phyloP scores from a whole-genome alignment of 2,113 vertebrate genomes.

The Cnemophilus loriae region DNA sequence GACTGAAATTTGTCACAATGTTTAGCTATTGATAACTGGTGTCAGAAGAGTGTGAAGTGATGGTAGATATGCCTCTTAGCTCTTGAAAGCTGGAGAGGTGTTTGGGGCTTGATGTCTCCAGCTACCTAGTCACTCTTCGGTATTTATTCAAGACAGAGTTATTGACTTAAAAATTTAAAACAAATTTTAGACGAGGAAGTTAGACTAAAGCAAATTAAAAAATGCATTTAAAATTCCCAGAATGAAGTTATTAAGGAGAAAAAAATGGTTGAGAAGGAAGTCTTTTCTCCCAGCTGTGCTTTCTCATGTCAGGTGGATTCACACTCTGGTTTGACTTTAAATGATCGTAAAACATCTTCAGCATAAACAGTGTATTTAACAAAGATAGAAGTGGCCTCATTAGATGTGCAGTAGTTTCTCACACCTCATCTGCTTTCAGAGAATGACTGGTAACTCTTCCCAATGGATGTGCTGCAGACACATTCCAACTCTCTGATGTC shows the following conservation, averaged over 20 bases:
- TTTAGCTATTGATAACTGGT: background rate
- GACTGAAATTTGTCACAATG: background rate
- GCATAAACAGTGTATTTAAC: slow-evolving; percentile 29
- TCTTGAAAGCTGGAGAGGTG: background rate
- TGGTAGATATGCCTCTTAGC: background rate
- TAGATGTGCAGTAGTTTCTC: slow-evolving; percentile 27
- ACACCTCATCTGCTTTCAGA: slow-evolving; percentile 37
- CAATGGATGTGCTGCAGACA: slow-evolving; percentile 13
- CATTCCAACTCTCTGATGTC: slow-evolving; percentile 42
- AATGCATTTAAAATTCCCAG: background rate
- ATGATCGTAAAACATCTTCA: background rate
- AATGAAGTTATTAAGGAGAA: background rate
- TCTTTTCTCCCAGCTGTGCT: slow-evolving; percentile 15
- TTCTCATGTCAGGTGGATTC: slow-evolving; percentile 46
- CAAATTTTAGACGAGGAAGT: background rate
- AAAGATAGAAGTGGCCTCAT: slow-evolving; percentile 24
- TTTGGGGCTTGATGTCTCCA: background rate
- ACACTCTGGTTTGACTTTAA: slow-evolving; percentile 21
- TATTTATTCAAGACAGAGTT: background rate
- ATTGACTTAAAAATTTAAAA: background rate
- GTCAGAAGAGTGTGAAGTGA: background rate
- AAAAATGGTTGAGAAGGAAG: background rate
- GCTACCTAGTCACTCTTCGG: background rate
- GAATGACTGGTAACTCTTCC: background rate
- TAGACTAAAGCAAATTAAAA: background rate